Evolutionary conservation across 2,797 vertebrate species (phyloP).

Genomic region (Naso thynnoides): DNA sequence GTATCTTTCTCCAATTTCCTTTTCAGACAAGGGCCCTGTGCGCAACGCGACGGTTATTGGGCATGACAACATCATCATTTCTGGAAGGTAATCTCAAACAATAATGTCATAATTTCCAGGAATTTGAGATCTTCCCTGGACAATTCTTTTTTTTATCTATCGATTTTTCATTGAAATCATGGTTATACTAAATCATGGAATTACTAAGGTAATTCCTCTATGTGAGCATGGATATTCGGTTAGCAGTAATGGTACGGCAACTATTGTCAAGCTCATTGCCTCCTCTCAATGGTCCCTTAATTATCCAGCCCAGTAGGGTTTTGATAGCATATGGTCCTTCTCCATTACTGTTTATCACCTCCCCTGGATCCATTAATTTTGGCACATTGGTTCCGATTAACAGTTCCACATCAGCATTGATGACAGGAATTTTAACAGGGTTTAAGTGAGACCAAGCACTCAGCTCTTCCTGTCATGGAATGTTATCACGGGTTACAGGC

Average conservation of each 20-base stretch:
- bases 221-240: background rate
- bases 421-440: background rate
- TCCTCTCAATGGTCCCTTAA: constrained; percentile 1
- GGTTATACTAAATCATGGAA: background rate
- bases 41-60: background rate
- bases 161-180: constrained; percentile 2
- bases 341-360: too few species aligned
- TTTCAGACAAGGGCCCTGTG: background rate
- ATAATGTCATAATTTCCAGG: constrained; percentile 4
- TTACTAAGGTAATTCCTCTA: background rate
- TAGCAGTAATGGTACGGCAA: background rate
- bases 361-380: too few species aligned
- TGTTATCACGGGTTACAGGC: constrained; percentile 7
- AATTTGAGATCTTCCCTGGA: background rate
- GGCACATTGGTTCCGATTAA: background rate
- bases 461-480: constrained; percentile 9
- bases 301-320: constrained; percentile 6
- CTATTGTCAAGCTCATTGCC: background rate
- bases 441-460: background rate
- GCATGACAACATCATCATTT: background rate
- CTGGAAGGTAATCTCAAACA: background rate
- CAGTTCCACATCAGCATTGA: constrained; percentile 12
- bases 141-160: background rate
- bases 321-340: background rate
- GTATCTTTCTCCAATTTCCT: background rate